These are phyloP conservation scores for Hylomyscus alleni DNA, from an alignment of 2,797 vertebrate species.

Conservation along the genomic window DNA sequence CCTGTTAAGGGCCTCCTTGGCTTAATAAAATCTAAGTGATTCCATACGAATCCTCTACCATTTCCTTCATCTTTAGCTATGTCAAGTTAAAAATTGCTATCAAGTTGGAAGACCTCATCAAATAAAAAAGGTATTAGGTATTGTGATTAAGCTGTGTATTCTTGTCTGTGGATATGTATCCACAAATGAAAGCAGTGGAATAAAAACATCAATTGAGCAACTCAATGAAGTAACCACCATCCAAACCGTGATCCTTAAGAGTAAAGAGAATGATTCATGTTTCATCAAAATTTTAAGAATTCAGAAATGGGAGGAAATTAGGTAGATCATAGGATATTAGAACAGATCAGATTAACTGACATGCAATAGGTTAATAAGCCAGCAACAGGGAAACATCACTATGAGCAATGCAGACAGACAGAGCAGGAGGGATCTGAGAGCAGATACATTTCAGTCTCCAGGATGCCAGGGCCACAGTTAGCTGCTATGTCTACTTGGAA, in stretches of 20 bases:
- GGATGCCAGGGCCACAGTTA: conserved; percentile 33
- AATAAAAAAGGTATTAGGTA: conserved; percentile 78
- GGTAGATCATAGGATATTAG: conserved; percentile 66
- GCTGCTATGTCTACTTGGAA: conserved; percentile 54
- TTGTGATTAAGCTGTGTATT: conserved; percentile 75
- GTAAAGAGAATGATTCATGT: conserved; percentile 79
- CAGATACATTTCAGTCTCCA: conserved; percentile 55
- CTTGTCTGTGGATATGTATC: conserved; percentile 57
- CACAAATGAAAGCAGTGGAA: conserved; percentile 76
- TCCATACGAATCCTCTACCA: conserved; percentile 77
- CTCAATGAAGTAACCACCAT: conserved; percentile 67
- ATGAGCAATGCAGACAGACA: conserved; percentile 73
- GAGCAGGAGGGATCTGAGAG: conserved; percentile 63
- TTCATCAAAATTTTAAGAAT: conserved; percentile 73
- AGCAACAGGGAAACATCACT: conserved; percentile 72
- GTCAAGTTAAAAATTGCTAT: conserved; percentile 78
- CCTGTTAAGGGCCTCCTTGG: conserved; percentile 74
- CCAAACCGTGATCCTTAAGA: conserved; percentile 63
- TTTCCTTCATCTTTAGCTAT: conserved; percentile 80
- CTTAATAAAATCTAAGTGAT: conserved; percentile 74
- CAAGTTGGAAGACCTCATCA: conserved; percentile 77
- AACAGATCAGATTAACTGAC: conserved; percentile 75
- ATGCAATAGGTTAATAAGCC: conserved; percentile 77
- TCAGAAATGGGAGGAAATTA: conserved; percentile 77
- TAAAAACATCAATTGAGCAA: conserved; percentile 76